A percentile compares a stretch with the other conserved stretches of the same genome.
Conservation (phyloP, 2,113 vertebrate species). For the Chamaetylas fuelleborni region DNA sequence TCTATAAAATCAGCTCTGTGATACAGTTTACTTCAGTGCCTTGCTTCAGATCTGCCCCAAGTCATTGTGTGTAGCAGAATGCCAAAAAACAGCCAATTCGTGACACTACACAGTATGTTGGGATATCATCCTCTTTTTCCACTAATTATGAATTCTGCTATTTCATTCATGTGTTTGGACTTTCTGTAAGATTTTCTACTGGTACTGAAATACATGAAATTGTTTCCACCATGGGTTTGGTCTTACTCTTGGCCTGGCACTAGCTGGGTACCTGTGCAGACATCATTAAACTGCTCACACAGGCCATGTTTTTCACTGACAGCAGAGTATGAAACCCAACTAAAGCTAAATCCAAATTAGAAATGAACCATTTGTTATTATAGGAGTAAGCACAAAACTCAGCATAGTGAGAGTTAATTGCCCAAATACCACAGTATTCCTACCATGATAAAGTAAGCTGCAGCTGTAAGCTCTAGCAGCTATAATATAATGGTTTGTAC, state of each 20-base stretch:
- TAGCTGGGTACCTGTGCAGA: not conserved
- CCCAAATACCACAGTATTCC: not conserved
- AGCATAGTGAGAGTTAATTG: not conserved
- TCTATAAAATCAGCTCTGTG: not conserved
- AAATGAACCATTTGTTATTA: not conserved
- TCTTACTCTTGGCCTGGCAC: not conserved
- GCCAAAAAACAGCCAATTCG: fast-evolving
- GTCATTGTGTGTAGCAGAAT: not conserved
- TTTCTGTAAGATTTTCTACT: not conserved
- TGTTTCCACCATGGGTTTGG: not conserved
- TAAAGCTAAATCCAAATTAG: not conserved
- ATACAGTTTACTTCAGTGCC: not conserved
- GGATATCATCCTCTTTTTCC: not conserved
- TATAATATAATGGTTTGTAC: not conserved
- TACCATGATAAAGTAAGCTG: not conserved
- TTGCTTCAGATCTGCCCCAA: not conserved
- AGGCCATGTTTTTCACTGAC: not conserved
- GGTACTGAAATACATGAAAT: not conserved
- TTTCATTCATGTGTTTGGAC: not conserved
- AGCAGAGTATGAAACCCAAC: not conserved
- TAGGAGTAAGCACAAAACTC: not conserved
- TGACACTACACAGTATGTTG: not conserved
- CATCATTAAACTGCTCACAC: not conserved
- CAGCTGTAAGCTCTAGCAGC: not conserved
- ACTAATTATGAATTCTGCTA: not conserved